Conservation (phyloP, 53 echinoderm and acorn worm species). For the Zoroaster sp. region DNA sequence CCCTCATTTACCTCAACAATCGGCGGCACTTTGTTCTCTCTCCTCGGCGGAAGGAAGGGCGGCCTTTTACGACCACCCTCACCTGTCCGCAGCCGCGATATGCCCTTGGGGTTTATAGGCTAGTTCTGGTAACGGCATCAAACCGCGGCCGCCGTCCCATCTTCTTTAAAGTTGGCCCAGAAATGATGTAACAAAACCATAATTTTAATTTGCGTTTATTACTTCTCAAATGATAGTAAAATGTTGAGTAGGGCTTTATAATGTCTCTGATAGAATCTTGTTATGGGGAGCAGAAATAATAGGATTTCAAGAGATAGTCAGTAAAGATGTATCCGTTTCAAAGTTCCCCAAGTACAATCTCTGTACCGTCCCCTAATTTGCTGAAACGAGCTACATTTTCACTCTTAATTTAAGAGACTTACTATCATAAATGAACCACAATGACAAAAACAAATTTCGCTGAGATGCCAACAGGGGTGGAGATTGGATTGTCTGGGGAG, state of each 20-base stretch:
- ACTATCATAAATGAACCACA: no score
- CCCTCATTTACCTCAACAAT: not conserved
- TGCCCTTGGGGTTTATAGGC: constrained; percentile 40
- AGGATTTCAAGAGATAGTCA: not conserved
- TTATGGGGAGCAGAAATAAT: not conserved
- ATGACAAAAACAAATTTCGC: no score
- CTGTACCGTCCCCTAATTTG: not conserved
- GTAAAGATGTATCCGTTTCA: not conserved
- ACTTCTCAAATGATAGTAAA: not conserved
- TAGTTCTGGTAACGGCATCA: constrained; percentile 6
- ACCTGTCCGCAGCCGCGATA: not conserved
- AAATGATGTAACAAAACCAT: constrained; percentile 28
- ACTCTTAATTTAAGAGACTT: no score
- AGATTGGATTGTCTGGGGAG: no score
- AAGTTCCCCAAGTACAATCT: not conserved
- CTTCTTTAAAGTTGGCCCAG: not conserved
- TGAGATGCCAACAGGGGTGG: no score
- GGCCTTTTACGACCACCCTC: constrained; percentile 23
- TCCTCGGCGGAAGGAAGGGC: not conserved
- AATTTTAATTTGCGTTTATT: constrained; percentile 42
- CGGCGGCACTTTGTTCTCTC: not conserved
- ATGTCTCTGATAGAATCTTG: not conserved
- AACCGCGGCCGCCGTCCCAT: not conserved
- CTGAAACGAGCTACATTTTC: not conserved
- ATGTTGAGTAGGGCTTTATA: not conserved